These are phyloP conservation scores for Cephus pulcher DNA, from an alignment of 2,888 invertebrate species.

Conservation along the genomic window DNA sequence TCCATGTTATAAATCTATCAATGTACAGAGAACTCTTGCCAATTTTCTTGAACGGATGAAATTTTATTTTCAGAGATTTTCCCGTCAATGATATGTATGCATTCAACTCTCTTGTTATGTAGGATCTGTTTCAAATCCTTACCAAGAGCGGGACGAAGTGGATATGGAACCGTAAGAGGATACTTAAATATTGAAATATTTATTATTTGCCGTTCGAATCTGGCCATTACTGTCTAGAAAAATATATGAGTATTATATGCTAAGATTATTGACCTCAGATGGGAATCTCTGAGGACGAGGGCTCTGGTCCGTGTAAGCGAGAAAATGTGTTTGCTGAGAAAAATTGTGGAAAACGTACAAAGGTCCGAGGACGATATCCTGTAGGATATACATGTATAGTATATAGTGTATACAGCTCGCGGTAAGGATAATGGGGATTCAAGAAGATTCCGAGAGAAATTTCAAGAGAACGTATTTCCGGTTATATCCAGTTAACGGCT, in stretches of 20 bases:
- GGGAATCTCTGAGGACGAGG: not conserved
- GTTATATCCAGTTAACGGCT: not conserved
- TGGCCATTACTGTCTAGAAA: not conserved
- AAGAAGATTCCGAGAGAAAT: not conserved
- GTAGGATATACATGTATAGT: not conserved
- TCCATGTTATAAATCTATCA: not conserved
- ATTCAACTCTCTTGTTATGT: not conserved
- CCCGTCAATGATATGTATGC: not conserved
- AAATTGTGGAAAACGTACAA: not conserved
- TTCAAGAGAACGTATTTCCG: not conserved
- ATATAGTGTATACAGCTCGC: not conserved
- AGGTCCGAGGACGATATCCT: not conserved
- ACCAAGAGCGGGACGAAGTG: not conserved
- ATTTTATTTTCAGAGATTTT: not conserved
- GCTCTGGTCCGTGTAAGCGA: not conserved
- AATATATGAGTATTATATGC: not conserved
- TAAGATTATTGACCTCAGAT: not conserved
- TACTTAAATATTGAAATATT: not conserved
- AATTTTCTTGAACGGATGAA: not conserved
- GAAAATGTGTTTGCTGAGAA: not conserved
- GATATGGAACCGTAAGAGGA: not conserved
- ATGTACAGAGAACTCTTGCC: not conserved
- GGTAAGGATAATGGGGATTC: not conserved
- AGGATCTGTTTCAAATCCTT: not conserved
- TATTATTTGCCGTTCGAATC: not conserved